These are phyloP conservation scores for Bruchidius siliquastri DNA, from an alignment of 2,888 invertebrate genomes.

Conservation along the genomic window DNA sequence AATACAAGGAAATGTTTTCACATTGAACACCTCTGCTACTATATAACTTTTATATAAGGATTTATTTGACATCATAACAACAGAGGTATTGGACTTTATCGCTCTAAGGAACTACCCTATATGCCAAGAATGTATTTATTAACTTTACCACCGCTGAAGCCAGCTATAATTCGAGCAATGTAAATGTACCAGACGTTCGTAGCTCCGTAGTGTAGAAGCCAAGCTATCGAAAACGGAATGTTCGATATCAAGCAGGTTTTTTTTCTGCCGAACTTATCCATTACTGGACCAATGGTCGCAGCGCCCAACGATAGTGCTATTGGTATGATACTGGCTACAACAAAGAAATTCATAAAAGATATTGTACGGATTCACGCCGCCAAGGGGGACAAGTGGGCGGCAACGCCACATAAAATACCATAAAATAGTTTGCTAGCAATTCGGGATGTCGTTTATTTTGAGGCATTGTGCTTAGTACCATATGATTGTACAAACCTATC, in stretches of 20 bases:
- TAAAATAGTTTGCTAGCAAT: too few relatives aligned
- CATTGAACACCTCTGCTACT: too few relatives aligned
- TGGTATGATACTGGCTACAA: conserved; percentile 54
- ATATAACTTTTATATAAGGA: too few relatives aligned
- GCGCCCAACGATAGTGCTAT: conserved; percentile 54
- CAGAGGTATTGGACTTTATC: too few relatives aligned
- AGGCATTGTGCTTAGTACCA: too few relatives aligned
- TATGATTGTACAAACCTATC: conserved; percentile 49
- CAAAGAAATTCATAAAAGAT: conserved; percentile 3
- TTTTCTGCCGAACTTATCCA: conserved; percentile 55
- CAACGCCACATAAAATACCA: too few relatives aligned
- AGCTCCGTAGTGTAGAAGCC: conserved; percentile 49
- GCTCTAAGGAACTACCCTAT: too few relatives aligned
- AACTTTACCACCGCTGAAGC: conserved; percentile 49
- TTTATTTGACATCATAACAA: too few relatives aligned
- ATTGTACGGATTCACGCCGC: too few relatives aligned
- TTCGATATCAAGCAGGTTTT: conserved; percentile 46
- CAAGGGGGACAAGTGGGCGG: too few relatives aligned
- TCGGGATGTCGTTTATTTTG: too few relatives aligned
- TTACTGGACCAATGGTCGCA: conserved; percentile 51
- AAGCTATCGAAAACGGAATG: conserved; percentile 49
- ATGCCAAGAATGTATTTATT: not conserved
- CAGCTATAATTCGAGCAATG: conserved; percentile 50
- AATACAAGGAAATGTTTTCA: too few relatives aligned
- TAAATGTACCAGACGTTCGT: conserved; percentile 48